A percentile compares a stretch with the other conserved stretches of the same genome.
These are phyloP conservation scores for Pogonognathellus flavescens DNA, from an alignment of 1,140 invertebrate genomes.

Conservation along the genomic window DNA sequence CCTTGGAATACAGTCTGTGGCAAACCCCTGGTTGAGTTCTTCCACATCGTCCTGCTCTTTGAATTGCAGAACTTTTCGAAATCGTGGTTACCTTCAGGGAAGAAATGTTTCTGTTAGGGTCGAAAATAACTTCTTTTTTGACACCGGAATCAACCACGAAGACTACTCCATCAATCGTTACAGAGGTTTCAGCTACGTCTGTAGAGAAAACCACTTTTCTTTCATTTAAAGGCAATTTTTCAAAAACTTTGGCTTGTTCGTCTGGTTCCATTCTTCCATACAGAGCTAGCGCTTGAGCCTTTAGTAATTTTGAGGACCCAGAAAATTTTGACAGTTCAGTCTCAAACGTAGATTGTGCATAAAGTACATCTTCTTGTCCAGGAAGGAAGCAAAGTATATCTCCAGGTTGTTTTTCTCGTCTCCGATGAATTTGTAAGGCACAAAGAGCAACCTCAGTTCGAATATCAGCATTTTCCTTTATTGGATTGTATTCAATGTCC, in stretches of 20 bases:
- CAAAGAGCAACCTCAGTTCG: conserved; percentile 67
- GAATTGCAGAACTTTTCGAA: conserved; percentile 70
- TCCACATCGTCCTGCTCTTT: conserved; percentile 69
- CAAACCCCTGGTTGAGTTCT: conserved; percentile 77
- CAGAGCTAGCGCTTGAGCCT: neutral
- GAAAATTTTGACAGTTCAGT: conserved; percentile 78
- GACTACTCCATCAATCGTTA: conserved; percentile 96
- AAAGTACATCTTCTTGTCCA: neutral
- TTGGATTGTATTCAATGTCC: conserved; percentile 71
- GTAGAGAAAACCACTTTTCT: conserved; percentile 92
- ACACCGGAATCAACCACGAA: conserved; percentile 84
- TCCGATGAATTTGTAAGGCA: neutral
- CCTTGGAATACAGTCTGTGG: conserved; percentile 86
- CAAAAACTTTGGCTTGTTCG: conserved; percentile 85
- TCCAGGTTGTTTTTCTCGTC: neutral
- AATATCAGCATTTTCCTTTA: conserved; percentile 57
- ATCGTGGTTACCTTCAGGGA: conserved; percentile 67
- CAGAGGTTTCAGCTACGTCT: conserved; percentile 93
- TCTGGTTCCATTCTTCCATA: conserved; percentile 75
- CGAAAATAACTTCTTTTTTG: conserved; percentile 46
- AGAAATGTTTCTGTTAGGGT: conserved; percentile 39
- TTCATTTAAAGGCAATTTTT: conserved; percentile 76
- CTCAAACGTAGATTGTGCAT: conserved; percentile 75
- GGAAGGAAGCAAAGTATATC: neutral
- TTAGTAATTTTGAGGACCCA: conserved; percentile 73